Evolutionary conservation across 2,888 invertebrate genomes (phyloP).

Genomic region (Xanthia togata): DNA sequence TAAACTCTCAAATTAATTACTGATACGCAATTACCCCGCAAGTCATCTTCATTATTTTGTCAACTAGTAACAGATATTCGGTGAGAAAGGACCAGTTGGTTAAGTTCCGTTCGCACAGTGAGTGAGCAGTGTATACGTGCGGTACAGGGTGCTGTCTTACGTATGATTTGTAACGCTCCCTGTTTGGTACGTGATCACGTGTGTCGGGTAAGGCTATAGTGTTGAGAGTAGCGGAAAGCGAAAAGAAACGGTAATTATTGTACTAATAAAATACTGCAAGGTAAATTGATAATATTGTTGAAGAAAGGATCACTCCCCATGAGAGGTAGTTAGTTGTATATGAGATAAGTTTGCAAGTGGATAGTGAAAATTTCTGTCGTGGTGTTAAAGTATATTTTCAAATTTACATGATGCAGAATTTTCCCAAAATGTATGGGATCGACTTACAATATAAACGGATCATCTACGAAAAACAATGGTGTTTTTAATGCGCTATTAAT

Average conservation of each 20-base stretch:
- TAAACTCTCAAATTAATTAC: not conserved
- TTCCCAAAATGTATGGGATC: too few species aligned
- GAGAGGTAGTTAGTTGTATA: not conserved
- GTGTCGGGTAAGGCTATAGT: constrained; percentile 52
- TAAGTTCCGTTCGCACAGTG: constrained; percentile 62
- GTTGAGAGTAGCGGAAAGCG: constrained; percentile 39
- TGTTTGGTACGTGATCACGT: constrained; percentile 80
- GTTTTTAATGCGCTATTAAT: not conserved
- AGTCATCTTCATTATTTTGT: not conserved
- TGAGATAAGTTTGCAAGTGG: not conserved
- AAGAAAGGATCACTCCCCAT: not conserved
- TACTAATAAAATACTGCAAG: not conserved
- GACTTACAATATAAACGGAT: not conserved
- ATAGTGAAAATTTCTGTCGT: too few species aligned
- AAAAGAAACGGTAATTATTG: not conserved
- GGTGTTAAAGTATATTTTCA: not conserved
- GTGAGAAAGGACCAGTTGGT: constrained; percentile 29
- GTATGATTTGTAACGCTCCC: constrained; percentile 89
- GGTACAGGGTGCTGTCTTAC: constrained; percentile 74
- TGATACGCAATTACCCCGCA: not conserved
- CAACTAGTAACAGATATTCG: constrained; percentile 32
- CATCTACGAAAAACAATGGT: not conserved
- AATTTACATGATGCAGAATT: too few species aligned
- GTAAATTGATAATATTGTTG: not conserved
- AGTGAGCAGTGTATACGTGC: constrained; percentile 63